A percentile compares a stretch with the other conserved stretches of the same genome.
Evolutionary conservation across 2,113 vertebrate genomes (phyloP).

Genomic region (Pitta sordida): DNA sequence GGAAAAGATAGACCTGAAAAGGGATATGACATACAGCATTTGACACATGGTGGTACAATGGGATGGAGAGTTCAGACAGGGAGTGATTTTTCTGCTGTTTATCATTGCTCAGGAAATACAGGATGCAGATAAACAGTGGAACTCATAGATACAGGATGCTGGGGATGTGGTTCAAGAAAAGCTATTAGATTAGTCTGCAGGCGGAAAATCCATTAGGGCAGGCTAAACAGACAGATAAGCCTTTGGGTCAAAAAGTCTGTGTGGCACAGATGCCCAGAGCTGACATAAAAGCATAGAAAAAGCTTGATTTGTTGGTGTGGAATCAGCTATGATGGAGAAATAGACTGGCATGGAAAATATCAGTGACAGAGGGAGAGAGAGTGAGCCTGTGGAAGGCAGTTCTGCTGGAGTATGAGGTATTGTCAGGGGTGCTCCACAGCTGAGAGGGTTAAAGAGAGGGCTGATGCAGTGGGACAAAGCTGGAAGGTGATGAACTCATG

Average conservation of each 20-base stretch:
- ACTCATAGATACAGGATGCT: conserved; percentile 5
- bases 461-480: neutral
- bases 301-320: fast-evolving
- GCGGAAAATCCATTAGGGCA: neutral
- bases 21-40: neutral
- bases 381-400: neutral
- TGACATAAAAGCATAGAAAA: neutral
- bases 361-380: neutral
- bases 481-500: neutral
- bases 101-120: neutral
- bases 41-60: neutral
- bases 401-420: neutral
- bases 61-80: neutral
- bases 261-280: neutral
- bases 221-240: conserved; percentile 21
- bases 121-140: conserved; percentile 25
- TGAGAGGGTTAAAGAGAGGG: neutral
- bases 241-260: neutral
- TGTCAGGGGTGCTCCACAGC: neutral
- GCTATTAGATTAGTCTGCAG: conserved; percentile 3
- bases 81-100: conserved; percentile 13
- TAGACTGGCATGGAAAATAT: neutral
- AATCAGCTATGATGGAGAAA: neutral
- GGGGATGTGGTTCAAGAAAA: conserved; percentile 20
- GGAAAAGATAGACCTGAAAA: neutral